phyloP scores from a whole-genome alignment of 2,113 vertebrate genomes.

The Sardina pilchardus region DNA sequence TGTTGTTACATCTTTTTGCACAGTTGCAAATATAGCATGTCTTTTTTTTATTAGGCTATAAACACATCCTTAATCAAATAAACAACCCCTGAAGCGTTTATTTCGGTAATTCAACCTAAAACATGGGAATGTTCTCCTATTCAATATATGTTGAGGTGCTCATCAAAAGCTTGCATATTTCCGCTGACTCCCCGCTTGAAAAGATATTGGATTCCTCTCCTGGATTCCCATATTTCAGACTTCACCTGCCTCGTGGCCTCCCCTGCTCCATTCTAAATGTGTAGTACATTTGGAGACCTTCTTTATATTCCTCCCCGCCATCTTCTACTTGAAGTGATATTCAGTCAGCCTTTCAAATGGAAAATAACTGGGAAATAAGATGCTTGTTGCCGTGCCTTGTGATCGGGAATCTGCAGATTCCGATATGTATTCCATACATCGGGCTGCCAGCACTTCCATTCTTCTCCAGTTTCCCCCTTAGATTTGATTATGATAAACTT shows the following conservation, averaged over 20 bases:
- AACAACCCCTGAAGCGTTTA: background rate
- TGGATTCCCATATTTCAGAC: constrained; percentile 52
- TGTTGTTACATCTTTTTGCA: background rate
- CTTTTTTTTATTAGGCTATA: background rate
- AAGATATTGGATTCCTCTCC: constrained; percentile 43
- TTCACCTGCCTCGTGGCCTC: constrained; percentile 25
- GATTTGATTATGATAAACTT: constrained; percentile 74
- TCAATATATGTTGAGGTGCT: background rate
- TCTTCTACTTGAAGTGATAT: constrained; percentile 56
- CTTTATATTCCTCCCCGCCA: constrained; percentile 43
- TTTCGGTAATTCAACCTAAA: background rate
- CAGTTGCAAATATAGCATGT: background rate
- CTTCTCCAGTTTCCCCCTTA: constrained; percentile 75
- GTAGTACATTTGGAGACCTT: constrained; percentile 51
- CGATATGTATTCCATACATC: constrained; percentile 81
- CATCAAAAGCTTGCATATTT: constrained; percentile 3
- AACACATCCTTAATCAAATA: background rate
- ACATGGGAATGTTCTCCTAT: background rate
- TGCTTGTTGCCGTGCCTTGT: constrained; percentile 51
- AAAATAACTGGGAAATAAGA: constrained; percentile 50
- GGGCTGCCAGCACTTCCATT: constrained; percentile 82
- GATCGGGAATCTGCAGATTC: constrained; percentile 66
- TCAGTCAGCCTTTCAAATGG: constrained; percentile 56
- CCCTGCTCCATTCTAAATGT: constrained; percentile 45
- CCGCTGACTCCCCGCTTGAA: constrained; percentile 21